A percentile compares a stretch with the other conserved stretches of the same genome.
Evolutionary conservation across 2,113 vertebrate species (phyloP).

Genomic region (Blennius ocellaris): DNA sequence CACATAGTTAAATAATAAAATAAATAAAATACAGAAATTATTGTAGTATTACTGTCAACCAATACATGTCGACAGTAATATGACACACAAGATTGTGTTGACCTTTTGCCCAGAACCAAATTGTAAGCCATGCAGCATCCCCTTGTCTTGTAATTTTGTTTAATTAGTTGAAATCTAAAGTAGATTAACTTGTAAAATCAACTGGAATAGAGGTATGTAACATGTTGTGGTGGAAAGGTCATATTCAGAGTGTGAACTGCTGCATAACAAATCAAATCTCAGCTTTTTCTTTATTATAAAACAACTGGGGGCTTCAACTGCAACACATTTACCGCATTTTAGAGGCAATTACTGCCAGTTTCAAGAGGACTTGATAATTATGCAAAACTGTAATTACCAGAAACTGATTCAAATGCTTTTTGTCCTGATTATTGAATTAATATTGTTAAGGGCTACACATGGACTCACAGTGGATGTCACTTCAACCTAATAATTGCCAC

Average conservation of each 20-base stretch:
- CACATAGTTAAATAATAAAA: no score
- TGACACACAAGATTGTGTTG: no score
- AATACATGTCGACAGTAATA: no score
- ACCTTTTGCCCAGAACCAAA: no score
- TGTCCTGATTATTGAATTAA: background rate
- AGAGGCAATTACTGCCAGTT: background rate
- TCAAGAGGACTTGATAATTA: background rate
- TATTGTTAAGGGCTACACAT: background rate
- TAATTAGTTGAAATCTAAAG: background rate
- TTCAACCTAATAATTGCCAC: background rate
- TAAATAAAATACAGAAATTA: no score
- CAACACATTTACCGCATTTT: background rate
- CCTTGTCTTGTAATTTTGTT: no score
- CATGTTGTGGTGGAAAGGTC: background rate
- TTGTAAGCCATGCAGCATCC: no score
- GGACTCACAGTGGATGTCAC: background rate
- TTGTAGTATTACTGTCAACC: no score
- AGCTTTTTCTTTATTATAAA: background rate
- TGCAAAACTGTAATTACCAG: background rate
- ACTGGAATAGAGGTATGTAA: background rate
- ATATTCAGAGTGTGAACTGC: background rate
- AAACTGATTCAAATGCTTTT: background rate
- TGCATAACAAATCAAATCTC: background rate
- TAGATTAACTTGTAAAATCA: background rate
- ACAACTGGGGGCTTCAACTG: background rate